A percentile compares a stretch with the other conserved stretches of the same genome.
Conservation (phyloP, 2,113 vertebrate species). For the Pseudorhombus dupliciocellatus region DNA sequence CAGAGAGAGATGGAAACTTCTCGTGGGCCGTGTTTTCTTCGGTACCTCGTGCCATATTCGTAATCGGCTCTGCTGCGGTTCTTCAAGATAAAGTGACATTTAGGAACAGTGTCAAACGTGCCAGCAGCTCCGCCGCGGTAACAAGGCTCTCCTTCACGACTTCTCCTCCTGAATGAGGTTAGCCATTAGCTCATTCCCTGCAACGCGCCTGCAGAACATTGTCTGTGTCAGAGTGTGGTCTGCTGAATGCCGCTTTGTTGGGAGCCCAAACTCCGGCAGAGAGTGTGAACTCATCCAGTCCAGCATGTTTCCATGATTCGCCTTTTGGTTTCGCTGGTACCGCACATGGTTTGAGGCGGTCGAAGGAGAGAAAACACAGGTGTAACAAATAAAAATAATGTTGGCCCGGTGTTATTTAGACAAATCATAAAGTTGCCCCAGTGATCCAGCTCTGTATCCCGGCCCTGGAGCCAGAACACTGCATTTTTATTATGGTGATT, state of each 20-base stretch:
- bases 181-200: background rate
- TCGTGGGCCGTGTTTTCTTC: too few species aligned
- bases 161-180: background rate
- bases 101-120: background rate
- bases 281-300: too few species aligned
- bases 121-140: background rate
- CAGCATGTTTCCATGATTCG: too few species aligned
- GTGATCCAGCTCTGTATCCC: background rate
- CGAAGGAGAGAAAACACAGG: slow-evolving; percentile 8
- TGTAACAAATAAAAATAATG: slow-evolving; percentile 29
- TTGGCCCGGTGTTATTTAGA: slow-evolving; percentile 16
- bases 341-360: background rate
- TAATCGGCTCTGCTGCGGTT: too few species aligned
- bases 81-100: too few species aligned
- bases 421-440: slow-evolving; percentile 4
- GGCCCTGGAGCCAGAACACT: background rate
- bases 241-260: background rate
- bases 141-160: background rate
- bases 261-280: background rate
- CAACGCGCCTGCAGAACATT: background rate
- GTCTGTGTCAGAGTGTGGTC: background rate
- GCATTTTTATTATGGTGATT: slow-evolving; percentile 24
- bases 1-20: too few species aligned
- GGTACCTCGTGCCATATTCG: too few species aligned
- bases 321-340: too few species aligned